Base-by-base conservation (phyloP, 2,113 vertebrate species). In the Vulpes lagopus region DNA sequence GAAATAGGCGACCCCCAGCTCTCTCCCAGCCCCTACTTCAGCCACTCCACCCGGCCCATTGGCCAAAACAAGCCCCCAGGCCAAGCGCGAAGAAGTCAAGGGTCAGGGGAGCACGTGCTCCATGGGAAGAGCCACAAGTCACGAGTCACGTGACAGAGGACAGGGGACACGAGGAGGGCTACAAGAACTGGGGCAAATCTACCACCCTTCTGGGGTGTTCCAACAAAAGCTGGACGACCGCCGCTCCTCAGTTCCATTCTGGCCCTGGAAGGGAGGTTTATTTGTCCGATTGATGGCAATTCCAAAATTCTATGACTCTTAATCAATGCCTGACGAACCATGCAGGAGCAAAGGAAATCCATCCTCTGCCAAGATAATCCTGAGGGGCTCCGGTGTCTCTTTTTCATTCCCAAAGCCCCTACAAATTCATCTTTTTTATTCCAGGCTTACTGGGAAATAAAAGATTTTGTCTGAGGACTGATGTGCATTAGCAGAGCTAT, bases 1-100 rank as follows among this genome's bases (percentile, higher is more conserved):
- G 2, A 15, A 20, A 22, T 69, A 9, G 35, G 30, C 0, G 0
- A 11, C 17, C 23, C 3, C 19, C 4, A 3, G 60, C 30, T 14
- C 2, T 1, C 30, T 32, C 14, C 57, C 32, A 38, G 67, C 4
- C 83, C 43, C 22, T 0, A 2, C 11, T 51, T 38, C 14, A 10
- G 30, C 30, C 12, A 4, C 51, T n/a, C 55, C 1, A 17, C 49
- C 17, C 3, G 19, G 55, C 25, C 51, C 51, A 5, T 4, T 22
- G 60, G 57, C 69, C 82, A 8, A 20, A 79, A 35, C 49, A 22
- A 17, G 20, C 9, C 57, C n/a, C 25, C 8, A 57, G 55, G 43
- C n/a, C 20, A 38, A 8, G 79, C 7, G 14, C 16, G 8, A 53
- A 49, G 14, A 49, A 38, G 14, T 30, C 51, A 3, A 22, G 76